phyloP scores from a whole-genome alignment of 2,113 vertebrate genomes.

The Tachycineta bicolor region DNA sequence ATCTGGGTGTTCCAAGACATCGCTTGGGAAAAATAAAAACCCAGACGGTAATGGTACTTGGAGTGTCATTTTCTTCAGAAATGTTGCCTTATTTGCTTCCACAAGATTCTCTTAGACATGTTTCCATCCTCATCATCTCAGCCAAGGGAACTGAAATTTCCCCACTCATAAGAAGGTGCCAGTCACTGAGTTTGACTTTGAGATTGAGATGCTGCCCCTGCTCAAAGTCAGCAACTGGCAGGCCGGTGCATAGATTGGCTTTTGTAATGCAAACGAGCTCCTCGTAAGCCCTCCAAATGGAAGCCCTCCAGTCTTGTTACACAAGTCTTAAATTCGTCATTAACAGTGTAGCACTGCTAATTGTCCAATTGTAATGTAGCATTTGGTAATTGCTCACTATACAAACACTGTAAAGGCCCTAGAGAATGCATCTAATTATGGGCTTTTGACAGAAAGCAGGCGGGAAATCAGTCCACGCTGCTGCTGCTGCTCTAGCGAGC shows the following conservation, averaged over 20 bases:
- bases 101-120: not conserved
- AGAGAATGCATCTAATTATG: not conserved
- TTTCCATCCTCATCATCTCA: not conserved
- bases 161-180: not conserved
- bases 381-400: conserved; percentile 6
- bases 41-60: not conserved
- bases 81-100: not conserved
- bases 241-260: not conserved
- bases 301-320: not conserved
- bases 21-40: not conserved
- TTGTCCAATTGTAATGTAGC: not conserved
- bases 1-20: not conserved
- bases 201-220: not conserved
- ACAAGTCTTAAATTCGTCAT: not conserved
- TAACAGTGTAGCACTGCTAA: conserved; percentile 3
- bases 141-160: fast-evolving
- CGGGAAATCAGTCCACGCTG: not conserved
- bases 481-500: not conserved
- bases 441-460: not conserved
- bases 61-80: not conserved
- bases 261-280: not conserved
- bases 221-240: not conserved
- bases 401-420: not conserved
- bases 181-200: not conserved
- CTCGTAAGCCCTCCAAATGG: not conserved